These are phyloP conservation scores for Nothocercus julius DNA, from an alignment of 2,113 vertebrate species.

Conservation along the genomic window DNA sequence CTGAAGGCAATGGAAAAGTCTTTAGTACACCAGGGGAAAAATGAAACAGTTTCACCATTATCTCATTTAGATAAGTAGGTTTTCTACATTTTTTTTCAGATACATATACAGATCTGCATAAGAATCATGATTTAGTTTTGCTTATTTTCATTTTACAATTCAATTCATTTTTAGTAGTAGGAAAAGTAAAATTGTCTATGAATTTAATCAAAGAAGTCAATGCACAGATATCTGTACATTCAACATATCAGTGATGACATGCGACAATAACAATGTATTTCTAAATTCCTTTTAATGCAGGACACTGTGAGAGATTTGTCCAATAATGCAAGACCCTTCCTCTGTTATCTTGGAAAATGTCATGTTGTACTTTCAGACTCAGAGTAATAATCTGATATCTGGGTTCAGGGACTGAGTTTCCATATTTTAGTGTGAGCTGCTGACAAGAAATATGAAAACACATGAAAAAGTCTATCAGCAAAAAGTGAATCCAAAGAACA, in stretches of 20 bases:
- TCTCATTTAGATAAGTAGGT: not conserved
- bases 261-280: not conserved
- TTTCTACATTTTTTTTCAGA: not conserved
- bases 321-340: not conserved
- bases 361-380: conserved; percentile 15
- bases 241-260: rapidly evolving
- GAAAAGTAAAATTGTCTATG: not conserved
- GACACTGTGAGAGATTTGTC: not conserved
- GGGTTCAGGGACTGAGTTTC: conserved; percentile 21
- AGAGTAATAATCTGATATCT: conserved; percentile 29
- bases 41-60: not conserved
- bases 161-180: not conserved
- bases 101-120: not conserved
- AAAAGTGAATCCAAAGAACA: not conserved
- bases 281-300: not conserved
- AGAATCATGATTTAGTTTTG: not conserved
- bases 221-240: not conserved
- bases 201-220: not conserved
- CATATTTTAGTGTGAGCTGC: not conserved
- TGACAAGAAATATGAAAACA: conserved; percentile 35
- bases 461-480: not conserved
- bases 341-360: conserved; percentile 25
- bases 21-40: not conserved
- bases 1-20: not conserved
- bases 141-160: not conserved